These are phyloP conservation scores for Tachyglossus aculeatus DNA, from an alignment of 2,797 vertebrate genomes.

Conservation along the genomic window DNA sequence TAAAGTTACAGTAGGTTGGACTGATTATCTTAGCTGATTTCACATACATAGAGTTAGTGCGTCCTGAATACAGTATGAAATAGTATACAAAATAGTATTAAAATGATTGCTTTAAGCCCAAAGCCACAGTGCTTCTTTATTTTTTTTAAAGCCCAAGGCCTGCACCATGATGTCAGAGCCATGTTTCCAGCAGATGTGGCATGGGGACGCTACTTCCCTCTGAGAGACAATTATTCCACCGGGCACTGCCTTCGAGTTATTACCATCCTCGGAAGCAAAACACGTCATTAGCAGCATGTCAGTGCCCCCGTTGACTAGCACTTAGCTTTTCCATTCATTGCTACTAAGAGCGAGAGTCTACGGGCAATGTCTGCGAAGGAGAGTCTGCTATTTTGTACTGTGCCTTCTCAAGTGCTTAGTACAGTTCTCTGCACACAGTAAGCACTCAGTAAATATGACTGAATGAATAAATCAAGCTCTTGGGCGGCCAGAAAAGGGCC, in stretches of 20 bases:
- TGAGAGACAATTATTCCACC: neutral
- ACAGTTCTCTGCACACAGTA: too few relatives aligned
- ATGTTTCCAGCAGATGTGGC: neutral
- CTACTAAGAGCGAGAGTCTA: slow-evolving; percentile 14
- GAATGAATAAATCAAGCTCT: neutral
- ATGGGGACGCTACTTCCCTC: neutral
- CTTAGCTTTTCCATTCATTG: slow-evolving; percentile 9
- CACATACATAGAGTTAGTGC: neutral
- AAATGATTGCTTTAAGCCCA: neutral
- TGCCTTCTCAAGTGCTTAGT: too few relatives aligned
- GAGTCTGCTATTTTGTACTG: neutral
- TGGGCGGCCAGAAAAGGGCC: neutral
- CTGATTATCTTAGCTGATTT: neutral
- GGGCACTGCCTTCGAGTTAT: neutral
- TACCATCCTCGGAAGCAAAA: neutral
- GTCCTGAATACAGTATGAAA: too few relatives aligned
- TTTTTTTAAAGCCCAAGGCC: neutral
- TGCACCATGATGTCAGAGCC: neutral
- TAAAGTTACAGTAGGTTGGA: neutral
- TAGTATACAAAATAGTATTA: too few relatives aligned
- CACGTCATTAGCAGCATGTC: slow-evolving; percentile 15
- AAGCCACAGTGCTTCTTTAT: neutral
- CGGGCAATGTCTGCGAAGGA: neutral
- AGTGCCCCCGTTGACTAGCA: slow-evolving; percentile 14
- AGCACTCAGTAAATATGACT: too few relatives aligned